These are phyloP conservation scores for Drosophila ironensis DNA, from an alignment of 1,140 invertebrate genomes.

Conservation along the genomic window DNA sequence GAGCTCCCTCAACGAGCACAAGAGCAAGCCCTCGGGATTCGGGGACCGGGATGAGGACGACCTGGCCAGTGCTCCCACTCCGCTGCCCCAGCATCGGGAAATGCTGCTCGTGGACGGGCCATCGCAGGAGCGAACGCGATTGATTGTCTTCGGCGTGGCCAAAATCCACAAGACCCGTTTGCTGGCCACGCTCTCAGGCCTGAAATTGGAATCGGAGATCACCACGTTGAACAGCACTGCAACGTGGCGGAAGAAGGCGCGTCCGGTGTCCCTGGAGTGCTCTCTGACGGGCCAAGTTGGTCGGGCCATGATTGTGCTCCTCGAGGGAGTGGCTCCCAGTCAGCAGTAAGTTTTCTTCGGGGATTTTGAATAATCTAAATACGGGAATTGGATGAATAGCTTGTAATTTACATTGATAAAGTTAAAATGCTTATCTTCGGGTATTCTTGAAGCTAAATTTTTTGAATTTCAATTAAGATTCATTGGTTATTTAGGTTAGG, in stretches of 20 bases:
- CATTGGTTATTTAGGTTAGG: too few species aligned
- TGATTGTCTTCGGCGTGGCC: constrained; percentile 90
- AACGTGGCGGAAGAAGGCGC: constrained; percentile 80
- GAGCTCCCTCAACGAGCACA: constrained; percentile 65
- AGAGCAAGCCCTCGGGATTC: constrained; percentile 36
- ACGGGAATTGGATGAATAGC: too few species aligned
- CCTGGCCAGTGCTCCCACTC: constrained; percentile 83
- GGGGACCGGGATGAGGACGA: constrained; percentile 83
- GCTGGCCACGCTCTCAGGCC: constrained; percentile 94
- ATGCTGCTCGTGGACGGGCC: constrained; percentile 55
- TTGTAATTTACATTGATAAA: too few species aligned
- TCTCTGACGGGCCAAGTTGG: constrained; percentile 95
- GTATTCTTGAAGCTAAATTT: too few species aligned
- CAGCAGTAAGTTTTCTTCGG: constrained; percentile 86
- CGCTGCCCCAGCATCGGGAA: constrained; percentile 81
- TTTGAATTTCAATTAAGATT: too few species aligned
- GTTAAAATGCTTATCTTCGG: too few species aligned
- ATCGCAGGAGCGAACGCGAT: constrained; percentile 69
- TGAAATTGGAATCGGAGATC: constrained; percentile 86
- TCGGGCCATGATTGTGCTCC: constrained; percentile 94
- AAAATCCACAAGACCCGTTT: constrained; percentile 94
- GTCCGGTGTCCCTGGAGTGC: constrained; percentile 88
- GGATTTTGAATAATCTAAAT: background rate
- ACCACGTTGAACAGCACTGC: constrained; percentile 79
- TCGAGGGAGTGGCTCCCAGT: constrained; percentile 94